These are phyloP conservation scores for Parambassis ranga DNA, from an alignment of 2,797 vertebrate genomes.

Conservation along the genomic window DNA sequence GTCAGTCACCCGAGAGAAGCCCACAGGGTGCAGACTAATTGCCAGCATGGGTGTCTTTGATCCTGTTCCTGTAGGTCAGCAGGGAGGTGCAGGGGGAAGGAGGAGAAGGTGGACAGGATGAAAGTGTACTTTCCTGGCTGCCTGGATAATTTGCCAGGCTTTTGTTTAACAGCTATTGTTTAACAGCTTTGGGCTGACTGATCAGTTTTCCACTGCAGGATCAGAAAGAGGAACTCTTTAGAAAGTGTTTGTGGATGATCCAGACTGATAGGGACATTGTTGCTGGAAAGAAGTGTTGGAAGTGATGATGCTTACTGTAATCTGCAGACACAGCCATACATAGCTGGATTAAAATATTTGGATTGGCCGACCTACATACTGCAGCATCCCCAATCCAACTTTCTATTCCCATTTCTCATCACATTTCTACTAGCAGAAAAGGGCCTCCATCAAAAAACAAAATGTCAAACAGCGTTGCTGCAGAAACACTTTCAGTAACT, in stretches of 20 bases:
- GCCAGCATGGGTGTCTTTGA: constrained; percentile 34
- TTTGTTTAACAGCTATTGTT: constrained; percentile 15
- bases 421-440: too few relatives aligned
- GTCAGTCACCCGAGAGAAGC: constrained; percentile 26
- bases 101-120: constrained; percentile 22
- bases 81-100: constrained; percentile 22
- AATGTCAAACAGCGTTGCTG: too few relatives aligned
- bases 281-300: not conserved
- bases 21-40: constrained; percentile 36
- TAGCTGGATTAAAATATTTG: too few relatives aligned
- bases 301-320: too few relatives aligned
- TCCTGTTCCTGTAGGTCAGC: constrained; percentile 21
- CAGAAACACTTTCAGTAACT: too few relatives aligned
- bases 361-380: too few relatives aligned
- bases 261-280: not conserved
- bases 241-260: not conserved
- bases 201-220: not conserved
- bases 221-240: not conserved
- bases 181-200: too few relatives aligned
- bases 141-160: constrained; percentile 22
- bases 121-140: not conserved
- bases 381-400: too few relatives aligned
- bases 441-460: too few relatives aligned
- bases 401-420: too few relatives aligned
- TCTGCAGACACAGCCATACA: too few relatives aligned